These are phyloP conservation scores for Cydia pomonella DNA, from an alignment of 1,140 invertebrate genomes.

Conservation along the genomic window DNA sequence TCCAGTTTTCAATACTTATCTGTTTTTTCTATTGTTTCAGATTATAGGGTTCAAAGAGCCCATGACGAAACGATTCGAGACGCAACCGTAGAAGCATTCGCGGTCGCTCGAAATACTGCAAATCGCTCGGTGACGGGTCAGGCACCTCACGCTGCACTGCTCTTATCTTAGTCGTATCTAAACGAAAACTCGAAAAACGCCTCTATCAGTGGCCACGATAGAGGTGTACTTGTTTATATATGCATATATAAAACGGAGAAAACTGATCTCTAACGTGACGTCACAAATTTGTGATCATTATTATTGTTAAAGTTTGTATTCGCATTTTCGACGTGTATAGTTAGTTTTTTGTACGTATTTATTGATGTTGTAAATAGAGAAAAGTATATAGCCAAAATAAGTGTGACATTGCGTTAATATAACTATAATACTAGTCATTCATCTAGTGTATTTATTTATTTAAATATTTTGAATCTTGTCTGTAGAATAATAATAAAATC, in stretches of 20 bases:
- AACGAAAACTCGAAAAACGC: conserved; percentile 61
- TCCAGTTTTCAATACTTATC: too few relatives aligned
- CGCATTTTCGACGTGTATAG: conserved; percentile 56
- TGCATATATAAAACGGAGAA: conserved; percentile 73
- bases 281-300: conserved; percentile 73
- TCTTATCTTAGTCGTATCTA: conserved; percentile 64
- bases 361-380: conserved; percentile 38
- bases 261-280: conserved; percentile 77
- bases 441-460: conserved; percentile 77
- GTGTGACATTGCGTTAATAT: conserved; percentile 62
- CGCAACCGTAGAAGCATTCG: conserved; percentile 50
- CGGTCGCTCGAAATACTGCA: conserved; percentile 63
- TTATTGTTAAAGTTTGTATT: conserved; percentile 47
- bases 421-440: conserved; percentile 77
- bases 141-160: conserved; percentile 66
- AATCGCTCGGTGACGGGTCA: conserved; percentile 73
- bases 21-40: conserved; percentile 61
- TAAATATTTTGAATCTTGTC: conserved; percentile 48
- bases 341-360: conserved; percentile 52
- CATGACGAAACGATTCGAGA: conserved; percentile 74
- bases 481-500: conserved; percentile 37
- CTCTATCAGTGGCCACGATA: conserved; percentile 75
- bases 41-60: conserved; percentile 58
- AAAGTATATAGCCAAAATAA: conserved; percentile 53
- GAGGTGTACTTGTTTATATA: conserved; percentile 66